Evolutionary conservation across 2,888 invertebrate species (phyloP), one percentile per base, ranked within the genome.

Genomic region (Apotomis turbidana): DNA sequence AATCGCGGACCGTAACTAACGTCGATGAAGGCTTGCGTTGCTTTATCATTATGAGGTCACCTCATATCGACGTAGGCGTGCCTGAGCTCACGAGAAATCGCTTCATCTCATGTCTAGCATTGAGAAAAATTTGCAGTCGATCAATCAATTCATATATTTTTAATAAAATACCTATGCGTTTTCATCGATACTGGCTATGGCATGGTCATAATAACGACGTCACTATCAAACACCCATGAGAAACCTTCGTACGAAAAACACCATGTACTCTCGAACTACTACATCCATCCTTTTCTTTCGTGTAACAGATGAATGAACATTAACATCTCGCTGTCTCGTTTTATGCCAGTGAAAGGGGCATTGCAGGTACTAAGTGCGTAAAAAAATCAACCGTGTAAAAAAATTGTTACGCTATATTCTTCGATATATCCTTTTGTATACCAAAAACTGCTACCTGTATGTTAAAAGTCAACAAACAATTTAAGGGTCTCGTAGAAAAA

Each of bases 271-370:
- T 62, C 36, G 57, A 71, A 13, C 52, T 36, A 27, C 52, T 41
- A 13, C 61, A 57, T 52, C 61, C 66, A 38, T 81, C 79, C 75
- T 76, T 77, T 71, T 80, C 78, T 76, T 63, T 70, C 76, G 10
- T 69, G 58, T 57, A 63, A 52, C 68, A 59, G 71, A 77, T 78
- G 78, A 81, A 80, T 81, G 81, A 79, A 78, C 74, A 75, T 55
- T 75, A 75, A 74, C 12, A 67, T 78, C 70, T 76, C 58, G 69
- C 79, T 68, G 74, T 80, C 81, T 80, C 78, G 58, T 69, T 78
- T 75, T 44, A 69, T 71, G 68, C 68, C 82, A 84, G 84, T 84
- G 84, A 85, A 86, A 86, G 85, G 84, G 83, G 83, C 80, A 79
- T 73, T 75, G 83, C 9, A 10, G 49, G 49, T 85, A 84, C 80